Percentiles rank a stretch among this genome's conserved stretches.
Conservation (phyloP, 1,140 invertebrate genomes). For the Carposina sasakii region DNA sequence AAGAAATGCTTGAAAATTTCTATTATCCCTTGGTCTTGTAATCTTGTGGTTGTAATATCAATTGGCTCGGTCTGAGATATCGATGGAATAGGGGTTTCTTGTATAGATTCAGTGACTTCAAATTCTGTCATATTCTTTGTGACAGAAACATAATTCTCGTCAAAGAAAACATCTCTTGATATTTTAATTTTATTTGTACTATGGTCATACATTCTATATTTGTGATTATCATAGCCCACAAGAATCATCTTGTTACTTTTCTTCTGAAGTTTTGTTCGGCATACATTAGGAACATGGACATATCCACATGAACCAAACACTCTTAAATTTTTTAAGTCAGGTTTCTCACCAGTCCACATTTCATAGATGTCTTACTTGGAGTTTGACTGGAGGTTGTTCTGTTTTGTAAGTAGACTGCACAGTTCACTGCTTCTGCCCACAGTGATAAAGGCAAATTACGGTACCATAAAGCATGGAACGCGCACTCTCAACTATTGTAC, state of each 20-base stretch:
- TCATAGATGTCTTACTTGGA: conserved; percentile 22
- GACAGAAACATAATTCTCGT: neutral
- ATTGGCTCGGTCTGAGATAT: neutral
- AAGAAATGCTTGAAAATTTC: too few species aligned
- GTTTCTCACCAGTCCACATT: conserved; percentile 24
- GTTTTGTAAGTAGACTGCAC: conserved; percentile 53
- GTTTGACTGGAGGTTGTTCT: conserved; percentile 28
- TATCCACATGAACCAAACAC: conserved; percentile 23
- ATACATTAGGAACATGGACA: conserved; percentile 23
- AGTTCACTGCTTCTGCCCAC: conserved; percentile 28
- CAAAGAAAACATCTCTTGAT: neutral
- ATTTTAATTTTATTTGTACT: neutral
- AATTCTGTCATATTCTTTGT: neutral
- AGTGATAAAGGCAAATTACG: conserved; percentile 25
- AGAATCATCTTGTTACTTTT: conserved; percentile 18
- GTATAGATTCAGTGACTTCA: neutral
- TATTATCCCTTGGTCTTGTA: conserved; percentile 17
- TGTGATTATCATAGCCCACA: neutral
- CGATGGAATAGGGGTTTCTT: conserved; percentile 12
- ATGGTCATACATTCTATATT: neutral
- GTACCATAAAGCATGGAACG: conserved; percentile 32
- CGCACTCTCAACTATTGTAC: too few species aligned
- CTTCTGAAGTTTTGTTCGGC: conserved; percentile 21
- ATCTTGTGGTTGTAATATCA: neutral
- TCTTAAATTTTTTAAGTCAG: conserved; percentile 16